These are phyloP conservation scores for Meiosimyza decipiens DNA, from an alignment of 2,888 invertebrate genomes.

Conservation along the genomic window DNA sequence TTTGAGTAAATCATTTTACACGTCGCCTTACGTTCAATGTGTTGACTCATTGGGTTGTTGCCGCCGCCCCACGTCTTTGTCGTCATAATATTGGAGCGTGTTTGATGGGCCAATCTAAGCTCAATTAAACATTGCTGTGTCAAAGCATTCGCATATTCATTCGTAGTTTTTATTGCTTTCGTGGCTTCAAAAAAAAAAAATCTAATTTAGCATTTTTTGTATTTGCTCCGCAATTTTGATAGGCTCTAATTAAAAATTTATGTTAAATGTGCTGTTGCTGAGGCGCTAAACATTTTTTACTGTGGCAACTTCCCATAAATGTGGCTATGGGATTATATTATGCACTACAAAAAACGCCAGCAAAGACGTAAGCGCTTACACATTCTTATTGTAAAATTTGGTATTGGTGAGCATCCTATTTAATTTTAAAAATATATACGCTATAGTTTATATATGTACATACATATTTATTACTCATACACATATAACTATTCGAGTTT, in stretches of 20 bases:
- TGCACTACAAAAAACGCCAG: conserved; percentile 52
- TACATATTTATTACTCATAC: no score
- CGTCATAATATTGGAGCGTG: no score
- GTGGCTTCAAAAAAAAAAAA: conserved; percentile 6
- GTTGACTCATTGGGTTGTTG: no score
- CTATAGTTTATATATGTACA: no score
- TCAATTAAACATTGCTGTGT: no score
- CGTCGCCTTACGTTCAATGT: no score
- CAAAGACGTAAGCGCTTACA: conserved; percentile 49
- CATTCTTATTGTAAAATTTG: conserved; percentile 55
- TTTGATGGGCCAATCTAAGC: no score
- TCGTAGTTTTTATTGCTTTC: conserved; percentile 7
- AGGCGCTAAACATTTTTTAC: not conserved
- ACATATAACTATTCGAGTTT: no score
- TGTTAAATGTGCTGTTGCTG: conserved; percentile 1
- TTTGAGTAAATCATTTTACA: no score
- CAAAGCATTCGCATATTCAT: no score
- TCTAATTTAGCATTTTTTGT: not conserved
- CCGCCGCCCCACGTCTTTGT: no score
- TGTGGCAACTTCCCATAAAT: conserved; percentile 41
- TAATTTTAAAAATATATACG: not conserved
- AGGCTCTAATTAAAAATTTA: not conserved
- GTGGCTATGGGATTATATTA: conserved; percentile 61
- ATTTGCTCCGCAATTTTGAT: not conserved
- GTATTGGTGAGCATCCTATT: conserved; percentile 54